phyloP scores from a whole-genome alignment of 2,888 invertebrate species.

The Zaprionus obscuricornis region DNA sequence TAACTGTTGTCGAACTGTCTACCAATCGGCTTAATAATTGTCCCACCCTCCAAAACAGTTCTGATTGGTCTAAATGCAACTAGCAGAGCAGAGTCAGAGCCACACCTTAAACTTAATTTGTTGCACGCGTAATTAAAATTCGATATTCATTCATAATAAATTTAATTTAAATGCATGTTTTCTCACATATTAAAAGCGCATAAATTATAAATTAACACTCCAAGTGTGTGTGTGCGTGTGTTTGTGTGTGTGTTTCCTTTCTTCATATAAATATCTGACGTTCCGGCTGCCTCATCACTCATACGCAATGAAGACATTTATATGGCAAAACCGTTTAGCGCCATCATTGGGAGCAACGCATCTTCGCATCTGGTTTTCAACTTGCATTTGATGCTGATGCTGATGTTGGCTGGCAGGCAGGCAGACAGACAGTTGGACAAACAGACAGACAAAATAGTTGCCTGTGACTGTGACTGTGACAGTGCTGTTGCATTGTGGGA shows the following conservation, averaged over 20 bases:
- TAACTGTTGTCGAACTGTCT: background rate
- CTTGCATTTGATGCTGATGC: conserved; percentile 11
- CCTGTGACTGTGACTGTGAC: too few relatives aligned
- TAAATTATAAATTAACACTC: conserved; percentile 80
- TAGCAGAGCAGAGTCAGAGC: conserved; percentile 6
- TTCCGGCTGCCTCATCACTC: conserved; percentile 73
- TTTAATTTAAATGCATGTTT: conserved; percentile 77
- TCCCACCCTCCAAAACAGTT: conserved; percentile 41
- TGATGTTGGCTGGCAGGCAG: background rate
- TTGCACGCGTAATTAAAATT: conserved; percentile 59
- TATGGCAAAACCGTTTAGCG: conserved; percentile 75
- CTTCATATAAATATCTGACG: too few relatives aligned
- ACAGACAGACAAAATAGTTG: conserved; percentile 32
- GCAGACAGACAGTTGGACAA: conserved; percentile 9
- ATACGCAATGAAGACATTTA: conserved; percentile 79
- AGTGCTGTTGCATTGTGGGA: too few relatives aligned
- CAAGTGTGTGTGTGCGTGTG: conserved; percentile 56
- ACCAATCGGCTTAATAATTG: conserved; percentile 39
- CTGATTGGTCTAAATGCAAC: background rate
- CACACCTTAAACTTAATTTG: conserved; percentile 6
- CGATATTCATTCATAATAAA: conserved; percentile 77
- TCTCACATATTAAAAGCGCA: conserved; percentile 77
- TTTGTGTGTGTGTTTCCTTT: too few relatives aligned
- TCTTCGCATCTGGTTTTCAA: conserved; percentile 19
- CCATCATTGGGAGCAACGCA: conserved; percentile 52